Evolutionary conservation across 2,113 vertebrate genomes (phyloP).

Genomic region (Salminus brasiliensis): DNA sequence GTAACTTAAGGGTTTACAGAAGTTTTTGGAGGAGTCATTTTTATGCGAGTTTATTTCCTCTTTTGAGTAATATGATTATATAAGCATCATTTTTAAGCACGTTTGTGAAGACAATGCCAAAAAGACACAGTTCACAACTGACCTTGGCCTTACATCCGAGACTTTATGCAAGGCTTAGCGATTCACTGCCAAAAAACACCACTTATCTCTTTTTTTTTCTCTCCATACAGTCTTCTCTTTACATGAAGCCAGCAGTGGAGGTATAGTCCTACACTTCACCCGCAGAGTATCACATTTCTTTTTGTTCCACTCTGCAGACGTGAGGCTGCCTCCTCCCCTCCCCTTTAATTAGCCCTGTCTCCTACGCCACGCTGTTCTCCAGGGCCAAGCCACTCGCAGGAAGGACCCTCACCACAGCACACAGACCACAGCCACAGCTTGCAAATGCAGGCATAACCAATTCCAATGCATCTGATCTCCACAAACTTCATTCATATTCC

Average conservation of each 20-base stretch:
- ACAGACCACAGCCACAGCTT: conserved; percentile 8
- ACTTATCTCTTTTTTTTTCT: conserved; percentile 26
- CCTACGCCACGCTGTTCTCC: conserved; percentile 56
- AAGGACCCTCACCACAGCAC: conserved; percentile 71
- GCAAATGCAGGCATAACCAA: neutral
- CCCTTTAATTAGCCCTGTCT: conserved; percentile 69
- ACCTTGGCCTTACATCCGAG: neutral
- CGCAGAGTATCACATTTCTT: conserved; percentile 62
- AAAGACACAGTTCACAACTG: neutral
- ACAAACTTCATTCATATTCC: neutral
- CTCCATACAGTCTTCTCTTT: conserved; percentile 32
- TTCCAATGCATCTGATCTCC: conserved; percentile 22
- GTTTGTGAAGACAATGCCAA: neutral
- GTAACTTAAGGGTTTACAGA: too few relatives aligned
- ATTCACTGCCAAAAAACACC: neutral
- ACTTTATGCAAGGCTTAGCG: neutral
- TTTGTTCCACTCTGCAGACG: conserved; percentile 57
- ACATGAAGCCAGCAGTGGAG: neutral
- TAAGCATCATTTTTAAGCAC: neutral
- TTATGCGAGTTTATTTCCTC: neutral
- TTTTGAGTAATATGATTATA: neutral
- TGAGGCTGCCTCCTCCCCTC: conserved; percentile 52
- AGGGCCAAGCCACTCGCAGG: conserved; percentile 63
- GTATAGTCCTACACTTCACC: conserved; percentile 29
- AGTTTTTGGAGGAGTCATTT: neutral